These are phyloP conservation scores for Beaufortia kweichowensis DNA, from an alignment of 2,113 vertebrate species.

Conservation along the genomic window DNA sequence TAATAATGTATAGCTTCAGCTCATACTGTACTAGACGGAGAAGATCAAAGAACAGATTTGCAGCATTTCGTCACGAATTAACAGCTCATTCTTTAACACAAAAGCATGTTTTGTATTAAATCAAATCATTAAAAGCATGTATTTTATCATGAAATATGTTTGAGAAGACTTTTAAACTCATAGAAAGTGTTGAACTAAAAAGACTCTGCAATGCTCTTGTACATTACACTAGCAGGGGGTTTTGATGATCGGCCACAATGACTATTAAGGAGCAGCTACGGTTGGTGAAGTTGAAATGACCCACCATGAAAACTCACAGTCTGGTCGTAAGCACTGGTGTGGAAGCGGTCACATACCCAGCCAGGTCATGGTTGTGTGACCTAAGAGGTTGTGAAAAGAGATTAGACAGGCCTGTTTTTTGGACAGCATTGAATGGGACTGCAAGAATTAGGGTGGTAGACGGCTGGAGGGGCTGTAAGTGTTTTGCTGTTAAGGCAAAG, in stretches of 20 bases:
- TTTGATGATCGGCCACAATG: constrained; percentile 62
- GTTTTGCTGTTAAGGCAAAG: constrained; percentile 21
- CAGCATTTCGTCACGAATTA: no score
- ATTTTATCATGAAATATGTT: background rate
- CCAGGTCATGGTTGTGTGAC: background rate
- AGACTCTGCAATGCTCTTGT: background rate
- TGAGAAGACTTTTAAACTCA: background rate
- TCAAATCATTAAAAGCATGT: no score
- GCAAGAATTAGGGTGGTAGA: background rate
- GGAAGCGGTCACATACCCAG: background rate
- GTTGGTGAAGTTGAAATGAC: background rate
- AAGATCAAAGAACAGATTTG: no score
- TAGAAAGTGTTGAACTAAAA: constrained; percentile 17
- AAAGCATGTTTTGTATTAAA: no score
- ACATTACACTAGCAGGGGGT: constrained; percentile 42
- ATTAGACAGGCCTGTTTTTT: background rate
- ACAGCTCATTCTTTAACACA: no score
- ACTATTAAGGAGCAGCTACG: background rate
- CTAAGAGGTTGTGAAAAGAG: background rate
- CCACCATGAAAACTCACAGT: background rate
- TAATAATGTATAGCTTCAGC: no score
- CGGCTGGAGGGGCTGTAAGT: background rate
- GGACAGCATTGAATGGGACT: background rate
- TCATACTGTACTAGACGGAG: no score
- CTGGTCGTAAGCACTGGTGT: constrained; percentile 1